Percentiles rank a stretch among this genome's conserved stretches.
Conservation (phyloP, 2,113 vertebrate genomes). For the Hyaena hyaena region DNA sequence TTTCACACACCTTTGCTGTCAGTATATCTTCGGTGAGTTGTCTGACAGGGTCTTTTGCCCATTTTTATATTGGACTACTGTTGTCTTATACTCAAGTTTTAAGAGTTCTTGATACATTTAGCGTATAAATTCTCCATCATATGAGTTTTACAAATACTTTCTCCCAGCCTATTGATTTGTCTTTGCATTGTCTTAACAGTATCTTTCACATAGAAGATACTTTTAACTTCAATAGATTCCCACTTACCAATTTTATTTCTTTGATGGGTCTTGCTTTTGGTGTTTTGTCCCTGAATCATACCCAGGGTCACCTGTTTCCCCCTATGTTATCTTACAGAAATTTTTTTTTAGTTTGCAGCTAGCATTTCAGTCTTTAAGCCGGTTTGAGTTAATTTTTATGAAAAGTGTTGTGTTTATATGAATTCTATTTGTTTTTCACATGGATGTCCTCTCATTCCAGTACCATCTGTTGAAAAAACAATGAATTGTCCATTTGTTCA, state of each 20-base stretch:
- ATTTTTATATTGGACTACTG: background rate
- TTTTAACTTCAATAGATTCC: background rate
- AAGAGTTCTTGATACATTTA: background rate
- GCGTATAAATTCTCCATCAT: background rate
- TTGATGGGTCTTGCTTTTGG: background rate
- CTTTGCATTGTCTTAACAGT: background rate
- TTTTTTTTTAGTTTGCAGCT: background rate
- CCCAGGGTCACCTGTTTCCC: background rate
- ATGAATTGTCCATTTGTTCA: background rate
- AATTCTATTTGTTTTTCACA: background rate
- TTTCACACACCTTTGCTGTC: background rate
- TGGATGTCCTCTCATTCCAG: background rate
- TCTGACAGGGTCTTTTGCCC: background rate
- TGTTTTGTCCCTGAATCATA: background rate
- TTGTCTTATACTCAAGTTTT: background rate
- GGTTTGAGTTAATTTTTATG: background rate
- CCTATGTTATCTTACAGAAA: background rate
- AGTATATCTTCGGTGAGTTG: background rate
- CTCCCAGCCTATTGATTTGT: background rate
- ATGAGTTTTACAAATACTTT: background rate
- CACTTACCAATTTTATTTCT: slow-evolving; percentile 21
- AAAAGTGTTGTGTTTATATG: background rate
- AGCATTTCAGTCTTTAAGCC: background rate
- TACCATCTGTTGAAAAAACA: background rate
- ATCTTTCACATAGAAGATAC: background rate